Evolutionary conservation across 1,140 invertebrate species (phyloP), one percentile per base, ranked within the genome.

Genomic region (Whitmania pigra): DNA sequence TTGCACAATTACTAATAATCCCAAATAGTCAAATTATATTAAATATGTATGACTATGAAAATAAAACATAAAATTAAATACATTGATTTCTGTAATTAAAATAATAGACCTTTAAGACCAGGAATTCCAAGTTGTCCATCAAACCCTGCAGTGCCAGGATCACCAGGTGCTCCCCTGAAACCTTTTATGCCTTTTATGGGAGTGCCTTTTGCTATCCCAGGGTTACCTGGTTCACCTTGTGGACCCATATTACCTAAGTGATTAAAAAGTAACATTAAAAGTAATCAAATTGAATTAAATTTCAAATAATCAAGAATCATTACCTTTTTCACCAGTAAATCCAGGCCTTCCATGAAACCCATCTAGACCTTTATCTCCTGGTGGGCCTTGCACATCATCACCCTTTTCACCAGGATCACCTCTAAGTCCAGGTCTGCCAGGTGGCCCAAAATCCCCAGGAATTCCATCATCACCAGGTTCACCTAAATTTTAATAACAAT

Each of bases 111-210:
- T 70, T 29, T 49, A 70, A 31, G 5, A 54, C 87, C 87, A 57
- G 74, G 69, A 20, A 77, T 20, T 69, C 87, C 86, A 72, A 55
- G 54, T 31, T 9, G 1, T n/a, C 71, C 71, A 60, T 22, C 57
- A 13, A 25, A 25, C 29, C 57, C 57, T 63, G 22, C 9, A 0
- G 67, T 2, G n/a, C 67, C 67, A 18, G 36, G 36, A 40, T 49
- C 29, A 69, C 67, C 67, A 69, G 29, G n/a, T 0, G 25, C 9
- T 27, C 67, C 67, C 20, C 22, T 49, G 15, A 40, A 22, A 69
- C 29, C 67, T 22, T 22, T 36, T 2, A 40, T 7, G 18, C 67
- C 29, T 13, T 49, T 69, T 27, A 69, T 40, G 36, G n/a, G n/a
- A 22, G 43, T 40, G 11, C 67, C 29, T 49, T 69, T 69, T 69